Base-by-base conservation (phyloP, 2,888 invertebrate genomes). In the Nomada fabriciana region DNA sequence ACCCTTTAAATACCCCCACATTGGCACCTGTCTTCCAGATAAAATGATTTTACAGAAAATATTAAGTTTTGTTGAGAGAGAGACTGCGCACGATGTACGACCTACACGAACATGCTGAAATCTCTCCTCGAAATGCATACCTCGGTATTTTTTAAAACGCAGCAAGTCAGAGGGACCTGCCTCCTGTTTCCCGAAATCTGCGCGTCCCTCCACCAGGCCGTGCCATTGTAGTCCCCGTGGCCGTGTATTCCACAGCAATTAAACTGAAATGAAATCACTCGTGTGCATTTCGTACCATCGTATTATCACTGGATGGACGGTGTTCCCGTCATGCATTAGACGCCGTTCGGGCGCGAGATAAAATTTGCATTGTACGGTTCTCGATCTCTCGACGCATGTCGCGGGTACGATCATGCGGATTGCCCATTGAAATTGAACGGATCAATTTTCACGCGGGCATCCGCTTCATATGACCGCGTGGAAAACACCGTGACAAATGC, bases 241-340 rank as follows among this genome's bases (percentile, higher is more conserved):
- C 91, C 93, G 75, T 91, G 88, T 82, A 94, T 94, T 52, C 94
- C 94, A 82, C 94, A 94, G 86, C 94, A 94, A 86, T 94, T 93
- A 85, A 94, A 94, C 94, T 94, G 89, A 20, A 91, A 92, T 71
- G 71, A 79, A 85, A 84, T 70, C 82, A 84, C 57, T 79, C 64
- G 67, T 80, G 59, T 82, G 83, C 82, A 83, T 69, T 63, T 77
- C 75, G 69, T 65, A 63, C 61, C 78, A 75, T 77, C 53, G 47
- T 25, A 64, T 74, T 64, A 80, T 50, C 76, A 29, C 63, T 63
- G 61, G 69, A 55, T 47, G 64, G 71, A 20, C 20, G 64, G 67
- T 57, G 15, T 70, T 59, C 61, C 53, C 50, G 67, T 36, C 72
- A 55, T 42, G 43, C 52, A 65, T 78, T 57, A 65, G 57, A 69